These are phyloP conservation scores for Sebastes dallii DNA, from an alignment of 2,797 vertebrate species.

Conservation along the genomic window DNA sequence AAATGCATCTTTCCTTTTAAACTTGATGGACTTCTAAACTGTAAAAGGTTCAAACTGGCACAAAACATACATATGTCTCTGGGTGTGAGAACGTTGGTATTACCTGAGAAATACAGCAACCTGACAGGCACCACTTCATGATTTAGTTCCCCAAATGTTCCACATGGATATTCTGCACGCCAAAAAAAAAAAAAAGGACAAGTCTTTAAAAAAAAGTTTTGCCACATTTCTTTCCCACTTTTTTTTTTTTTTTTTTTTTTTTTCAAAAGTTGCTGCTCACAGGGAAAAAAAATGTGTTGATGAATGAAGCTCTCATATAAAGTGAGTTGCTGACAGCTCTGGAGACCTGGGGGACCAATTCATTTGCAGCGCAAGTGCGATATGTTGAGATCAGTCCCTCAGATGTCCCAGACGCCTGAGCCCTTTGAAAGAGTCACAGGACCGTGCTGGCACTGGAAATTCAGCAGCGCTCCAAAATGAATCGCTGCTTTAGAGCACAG, in stretches of 20 bases:
- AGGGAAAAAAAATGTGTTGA: conserved; percentile 68
- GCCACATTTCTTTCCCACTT: conserved; percentile 2
- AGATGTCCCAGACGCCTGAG: conserved; percentile 69
- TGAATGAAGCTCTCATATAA: conserved; percentile 83
- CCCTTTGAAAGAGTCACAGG: conserved; percentile 60
- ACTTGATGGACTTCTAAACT: background rate
- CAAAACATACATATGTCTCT: background rate
- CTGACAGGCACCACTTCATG: background rate
- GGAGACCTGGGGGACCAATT: conserved; percentile 73
- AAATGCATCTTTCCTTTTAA: background rate
- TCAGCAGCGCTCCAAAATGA: conserved; percentile 32
- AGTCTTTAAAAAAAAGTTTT: conserved; percentile 33
- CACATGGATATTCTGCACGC: conserved; percentile 8
- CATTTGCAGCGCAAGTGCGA: conserved; percentile 74
- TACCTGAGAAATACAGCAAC: background rate
- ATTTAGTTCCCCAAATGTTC: conserved; percentile 28
- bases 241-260: background rate
- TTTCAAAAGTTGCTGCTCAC: conserved; percentile 57
- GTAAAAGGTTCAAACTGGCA: background rate
- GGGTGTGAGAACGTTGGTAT: background rate
- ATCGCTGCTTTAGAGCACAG: conserved; percentile 15
- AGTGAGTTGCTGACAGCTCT: conserved; percentile 80
- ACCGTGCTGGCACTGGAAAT: conserved; percentile 49
- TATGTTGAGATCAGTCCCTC: conserved; percentile 74
- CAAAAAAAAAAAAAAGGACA: conserved; percentile 2